Conservation (phyloP, 2,888 invertebrate genomes). For the Spisula solida region DNA sequence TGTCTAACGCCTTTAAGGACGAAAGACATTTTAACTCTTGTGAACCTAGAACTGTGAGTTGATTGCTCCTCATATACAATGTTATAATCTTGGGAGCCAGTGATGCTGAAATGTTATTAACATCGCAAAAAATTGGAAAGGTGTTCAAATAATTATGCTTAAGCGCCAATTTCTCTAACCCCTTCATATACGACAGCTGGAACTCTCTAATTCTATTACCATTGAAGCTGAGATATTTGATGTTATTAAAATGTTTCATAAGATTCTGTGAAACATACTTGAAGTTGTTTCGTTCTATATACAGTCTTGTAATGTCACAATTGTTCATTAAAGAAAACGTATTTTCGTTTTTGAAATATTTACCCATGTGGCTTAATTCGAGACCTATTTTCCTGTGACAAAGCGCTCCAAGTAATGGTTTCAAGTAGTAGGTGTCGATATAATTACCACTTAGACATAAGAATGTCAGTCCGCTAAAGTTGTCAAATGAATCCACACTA, state of each 20-base stretch:
- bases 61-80: background rate
- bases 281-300: background rate
- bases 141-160: background rate
- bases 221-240: background rate
- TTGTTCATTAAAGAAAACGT: slow-evolving; percentile 17
- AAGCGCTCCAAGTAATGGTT: background rate
- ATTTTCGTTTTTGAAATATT: background rate
- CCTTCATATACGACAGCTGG: background rate
- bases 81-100: slow-evolving; percentile 1
- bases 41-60: background rate
- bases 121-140: background rate
- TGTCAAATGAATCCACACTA: background rate
- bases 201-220: background rate
- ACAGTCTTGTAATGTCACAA: background rate
- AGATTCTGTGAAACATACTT: background rate
- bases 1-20: background rate
- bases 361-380: background rate
- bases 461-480: background rate
- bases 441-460: background rate
- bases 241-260: background rate
- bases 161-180: background rate
- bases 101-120: background rate
- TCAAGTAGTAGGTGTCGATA: background rate
- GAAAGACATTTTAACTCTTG: background rate
- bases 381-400: background rate